Evolutionary conservation across 2,888 invertebrate genomes (phyloP).

Genomic region (Andrena bucephala): DNA sequence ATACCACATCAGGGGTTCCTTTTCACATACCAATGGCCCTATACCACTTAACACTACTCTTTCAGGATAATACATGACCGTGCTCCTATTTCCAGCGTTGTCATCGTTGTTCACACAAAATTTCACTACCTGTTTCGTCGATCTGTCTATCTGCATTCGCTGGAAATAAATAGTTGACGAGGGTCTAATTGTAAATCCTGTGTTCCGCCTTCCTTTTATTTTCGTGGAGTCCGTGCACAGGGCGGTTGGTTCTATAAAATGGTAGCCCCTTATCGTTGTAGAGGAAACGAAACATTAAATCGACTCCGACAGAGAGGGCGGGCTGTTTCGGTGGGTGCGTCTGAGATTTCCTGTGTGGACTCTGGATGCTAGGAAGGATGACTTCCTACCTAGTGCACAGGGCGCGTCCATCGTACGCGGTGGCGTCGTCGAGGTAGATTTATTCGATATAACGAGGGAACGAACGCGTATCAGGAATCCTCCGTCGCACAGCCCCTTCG

Average conservation of each 20-base stretch:
- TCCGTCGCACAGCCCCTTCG: not conserved
- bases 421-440: conserved; percentile 65
- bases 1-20: no score
- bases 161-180: conserved; percentile 33
- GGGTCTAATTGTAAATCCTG: conserved; percentile 55
- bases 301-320: conserved; percentile 81
- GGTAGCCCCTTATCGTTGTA: conserved; percentile 81
- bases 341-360: conserved; percentile 83
- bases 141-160: not conserved
- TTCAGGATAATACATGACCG: not conserved
- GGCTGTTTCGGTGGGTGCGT: conserved; percentile 84
- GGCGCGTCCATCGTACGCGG: conserved; percentile 67
- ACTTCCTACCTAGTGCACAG: conserved; percentile 75
- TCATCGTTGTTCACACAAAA: not conserved
- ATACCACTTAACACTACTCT: no score
- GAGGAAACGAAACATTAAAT: conserved; percentile 84
- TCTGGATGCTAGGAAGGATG: conserved; percentile 79
- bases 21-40: no score
- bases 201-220: conserved; percentile 33
- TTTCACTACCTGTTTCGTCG: not conserved
- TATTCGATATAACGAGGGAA: conserved; percentile 60
- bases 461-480: conserved; percentile 40
- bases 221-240: conserved; percentile 37
- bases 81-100: conserved; percentile 16
- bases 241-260: conserved; percentile 76